Percentiles rank a stretch among this genome's conserved stretches.
These are phyloP conservation scores for Leucopsar rothschildi DNA, from an alignment of 2,113 vertebrate genomes.

Conservation along the genomic window DNA sequence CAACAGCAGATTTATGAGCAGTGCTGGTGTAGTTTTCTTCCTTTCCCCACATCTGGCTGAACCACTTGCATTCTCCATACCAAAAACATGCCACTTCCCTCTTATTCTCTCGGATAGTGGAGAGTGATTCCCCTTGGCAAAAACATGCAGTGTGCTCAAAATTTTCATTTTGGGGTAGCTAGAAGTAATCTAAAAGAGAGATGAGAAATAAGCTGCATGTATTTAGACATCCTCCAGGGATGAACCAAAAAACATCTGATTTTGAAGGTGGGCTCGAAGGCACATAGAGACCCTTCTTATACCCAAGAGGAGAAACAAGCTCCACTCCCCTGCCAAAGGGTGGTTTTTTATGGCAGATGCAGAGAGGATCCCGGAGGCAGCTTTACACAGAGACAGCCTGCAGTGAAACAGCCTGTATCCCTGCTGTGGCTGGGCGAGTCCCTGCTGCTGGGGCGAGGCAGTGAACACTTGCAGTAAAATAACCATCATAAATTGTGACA, in stretches of 20 bases:
- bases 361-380: background rate
- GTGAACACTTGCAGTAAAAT: background rate
- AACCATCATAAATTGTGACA: background rate
- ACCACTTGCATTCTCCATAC: background rate
- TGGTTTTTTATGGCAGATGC: background rate
- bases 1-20: background rate
- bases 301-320: background rate
- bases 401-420: background rate
- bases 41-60: background rate
- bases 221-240: background rate
- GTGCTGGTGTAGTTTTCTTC: background rate
- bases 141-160: background rate
- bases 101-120: background rate
- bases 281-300: background rate
- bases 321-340: background rate
- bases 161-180: background rate
- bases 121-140: background rate
- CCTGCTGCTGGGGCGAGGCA: background rate
- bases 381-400: background rate
- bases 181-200: background rate
- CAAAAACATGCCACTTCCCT: background rate
- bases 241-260: background rate
- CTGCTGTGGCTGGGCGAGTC: rapidly evolving
- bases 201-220: background rate
- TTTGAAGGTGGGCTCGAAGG: background rate